Percentiles rank a stretch among this genome's conserved stretches.
Evolutionary conservation across 2,888 invertebrate species (phyloP).

Genomic region (Anthoptus insignis): DNA sequence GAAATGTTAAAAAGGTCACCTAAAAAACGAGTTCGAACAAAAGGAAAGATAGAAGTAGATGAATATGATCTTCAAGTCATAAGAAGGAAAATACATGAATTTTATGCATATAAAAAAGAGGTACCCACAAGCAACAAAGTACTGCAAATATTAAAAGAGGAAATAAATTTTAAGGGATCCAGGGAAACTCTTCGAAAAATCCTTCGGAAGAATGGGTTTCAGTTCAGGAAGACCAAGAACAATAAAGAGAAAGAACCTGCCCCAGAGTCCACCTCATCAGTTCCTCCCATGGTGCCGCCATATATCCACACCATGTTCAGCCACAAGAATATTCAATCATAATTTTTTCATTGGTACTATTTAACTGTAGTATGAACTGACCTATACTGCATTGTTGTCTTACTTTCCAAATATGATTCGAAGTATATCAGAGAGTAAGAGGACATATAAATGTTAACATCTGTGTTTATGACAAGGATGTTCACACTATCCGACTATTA

Average conservation of each 20-base stretch:
- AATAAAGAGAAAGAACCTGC: conserved; percentile 75
- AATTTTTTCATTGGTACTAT: conserved; percentile 47
- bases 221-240: conserved; percentile 80
- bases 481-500: too few species aligned
- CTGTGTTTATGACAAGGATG: too few species aligned
- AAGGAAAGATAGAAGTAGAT: conserved; percentile 80
- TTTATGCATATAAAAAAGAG: conserved; percentile 81
- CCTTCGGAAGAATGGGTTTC: conserved; percentile 79
- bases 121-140: conserved; percentile 81
- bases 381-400: too few species aligned
- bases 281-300: conserved; percentile 75
- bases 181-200: conserved; percentile 79
- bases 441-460: neutral
- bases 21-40: conserved; percentile 77
- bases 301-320: conserved; percentile 80
- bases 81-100: conserved; percentile 79
- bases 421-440: too few species aligned
- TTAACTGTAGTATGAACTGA: neutral
- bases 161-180: conserved; percentile 80
- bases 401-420: too few species aligned
- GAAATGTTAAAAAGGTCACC: conserved; percentile 76
- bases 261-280: conserved; percentile 65
- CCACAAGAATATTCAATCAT: conserved; percentile 77
- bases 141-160: conserved; percentile 77
- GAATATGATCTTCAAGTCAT: conserved; percentile 81